Evolutionary conservation across 2,113 vertebrate species (phyloP).

Genomic region (Thunnus thynnus): DNA sequence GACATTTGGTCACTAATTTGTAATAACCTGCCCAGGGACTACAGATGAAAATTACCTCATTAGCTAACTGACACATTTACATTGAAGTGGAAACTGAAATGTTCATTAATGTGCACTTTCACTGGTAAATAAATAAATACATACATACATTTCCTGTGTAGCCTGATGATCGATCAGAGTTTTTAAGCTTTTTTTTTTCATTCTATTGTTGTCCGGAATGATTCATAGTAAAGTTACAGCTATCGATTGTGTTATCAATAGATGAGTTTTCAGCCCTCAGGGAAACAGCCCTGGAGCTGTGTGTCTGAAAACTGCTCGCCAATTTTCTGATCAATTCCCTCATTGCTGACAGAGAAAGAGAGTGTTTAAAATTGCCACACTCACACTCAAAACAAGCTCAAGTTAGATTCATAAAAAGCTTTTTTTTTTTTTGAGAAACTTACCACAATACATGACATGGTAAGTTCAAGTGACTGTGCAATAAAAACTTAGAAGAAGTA

Average conservation of each 20-base stretch:
- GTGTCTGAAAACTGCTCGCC: slow-evolving; percentile 14
- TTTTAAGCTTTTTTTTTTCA: slow-evolving; percentile 16
- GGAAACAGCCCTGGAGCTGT: slow-evolving; percentile 12
- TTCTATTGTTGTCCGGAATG: slow-evolving; percentile 22
- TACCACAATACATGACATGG: too few relatives aligned
- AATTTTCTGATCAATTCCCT: slow-evolving; percentile 54
- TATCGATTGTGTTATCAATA: slow-evolving; percentile 54
- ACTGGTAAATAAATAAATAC: too few relatives aligned
- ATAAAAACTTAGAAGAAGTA: too few relatives aligned
- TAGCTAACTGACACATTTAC: too few relatives aligned
- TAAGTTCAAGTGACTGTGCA: too few relatives aligned
- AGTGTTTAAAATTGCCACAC: background rate
- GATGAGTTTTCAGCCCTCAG: slow-evolving; percentile 32
- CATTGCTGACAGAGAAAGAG: slow-evolving; percentile 1
- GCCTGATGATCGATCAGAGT: slow-evolving; percentile 55
- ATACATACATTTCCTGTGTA: slow-evolving; percentile 17
- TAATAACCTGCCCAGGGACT: too few relatives aligned
- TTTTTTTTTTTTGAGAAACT: too few relatives aligned
- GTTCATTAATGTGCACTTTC: too few relatives aligned
- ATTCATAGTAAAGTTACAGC: slow-evolving; percentile 39
- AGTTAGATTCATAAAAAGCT: background rate
- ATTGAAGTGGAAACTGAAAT: too few relatives aligned
- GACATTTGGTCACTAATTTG: too few relatives aligned
- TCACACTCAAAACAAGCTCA: background rate
- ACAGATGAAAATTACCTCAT: too few relatives aligned